Base-by-base conservation (phyloP, 2,888 invertebrate species). In the Meghimatium bilineatum region DNA sequence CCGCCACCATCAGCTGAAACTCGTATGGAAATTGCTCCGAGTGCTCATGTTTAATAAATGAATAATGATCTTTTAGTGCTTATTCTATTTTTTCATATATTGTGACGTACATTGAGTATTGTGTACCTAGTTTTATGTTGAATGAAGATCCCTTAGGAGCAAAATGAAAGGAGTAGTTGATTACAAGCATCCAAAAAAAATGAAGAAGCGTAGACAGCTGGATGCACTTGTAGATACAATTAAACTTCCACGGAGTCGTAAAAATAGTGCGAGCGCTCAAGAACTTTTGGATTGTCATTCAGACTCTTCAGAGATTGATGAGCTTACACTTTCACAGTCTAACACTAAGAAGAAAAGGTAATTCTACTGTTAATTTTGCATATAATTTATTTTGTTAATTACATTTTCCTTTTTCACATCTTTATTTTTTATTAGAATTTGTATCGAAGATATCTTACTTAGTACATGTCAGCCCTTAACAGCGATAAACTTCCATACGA, bases 161-260 rank as follows among this genome's bases (percentile, higher is more conserved):
- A 32, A 82, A 60, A 67, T 82, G 72, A 81, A 81, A 63, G 56
- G 74, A 44, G 17, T 77, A 38, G 75, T 80, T 29, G 80, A 80
- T 17, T 80, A 80, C 36, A 84, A 80, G 26, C 60, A 66, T 10
- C 80, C 80, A 2, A 84, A 84, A 52, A 84, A 60, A 34, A 84
- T 80, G 84, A 80, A 84, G n/a, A 84, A 84, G 23, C 67, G 84
- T 1, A 75, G 84, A 63, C 80, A 84, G 34, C 38, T 84, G 29
- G 84, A 84, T 76, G 84, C 84, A 38, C 38, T 84, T 44, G 84
- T 84, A 23, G 84, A 84, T 66, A 84, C 60, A 12, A 49, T 80
- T 1, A 84, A 84, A 69, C 67, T 84, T 44, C 84, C 84, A 6
- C 66, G 84, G 14, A 36, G 66, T 17, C 79, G 84, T 32, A 80